Percentiles rank a stretch among this genome's conserved stretches.
Evolutionary conservation across 2,888 invertebrate species (phyloP).

Genomic region (Drosophila prolongata): DNA sequence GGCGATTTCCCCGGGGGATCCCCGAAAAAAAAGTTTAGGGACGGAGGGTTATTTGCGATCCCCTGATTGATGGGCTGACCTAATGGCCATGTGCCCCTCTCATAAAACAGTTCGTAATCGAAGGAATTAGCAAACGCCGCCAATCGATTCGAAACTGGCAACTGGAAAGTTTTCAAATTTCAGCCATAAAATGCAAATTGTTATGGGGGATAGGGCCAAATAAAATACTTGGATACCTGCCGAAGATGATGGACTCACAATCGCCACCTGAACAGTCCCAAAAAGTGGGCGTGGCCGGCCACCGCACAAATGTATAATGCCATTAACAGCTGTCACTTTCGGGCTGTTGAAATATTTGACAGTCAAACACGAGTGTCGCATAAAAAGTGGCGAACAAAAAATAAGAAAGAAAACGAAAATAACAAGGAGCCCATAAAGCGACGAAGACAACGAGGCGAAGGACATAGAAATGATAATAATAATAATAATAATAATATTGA

Average conservation of each 20-base stretch:
- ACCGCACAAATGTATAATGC: constrained; percentile 61
- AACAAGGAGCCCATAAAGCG: constrained; percentile 23
- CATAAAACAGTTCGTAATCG: constrained; percentile 43
- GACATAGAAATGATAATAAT: constrained; percentile 41
- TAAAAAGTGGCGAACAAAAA: constrained; percentile 25
- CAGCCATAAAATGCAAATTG: constrained; percentile 66
- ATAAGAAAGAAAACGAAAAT: constrained; percentile 7
- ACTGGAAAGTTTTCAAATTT: constrained; percentile 53
- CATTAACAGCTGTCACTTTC: constrained; percentile 79
- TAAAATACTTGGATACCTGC: constrained; percentile 12
- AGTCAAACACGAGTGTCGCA: constrained; percentile 56
- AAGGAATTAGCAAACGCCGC: constrained; percentile 32
- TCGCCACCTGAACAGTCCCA: neutral
- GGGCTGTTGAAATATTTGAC: constrained; percentile 68
- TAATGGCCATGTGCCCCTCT: neutral
- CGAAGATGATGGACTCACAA: constrained; percentile 13
- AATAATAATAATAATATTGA: constrained; percentile 54
- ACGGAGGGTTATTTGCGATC: neutral
- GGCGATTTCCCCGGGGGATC: neutral
- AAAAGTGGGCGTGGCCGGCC: constrained; percentile 17
- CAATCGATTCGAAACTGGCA: constrained; percentile 33
- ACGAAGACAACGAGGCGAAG: neutral
- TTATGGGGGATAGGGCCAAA: constrained; percentile 47
- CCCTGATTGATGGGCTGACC: constrained; percentile 35
- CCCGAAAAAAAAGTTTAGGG: neutral